Evolutionary conservation across 1,140 invertebrate species (phyloP).

Genomic region (Pogonomyrmex californicus): DNA sequence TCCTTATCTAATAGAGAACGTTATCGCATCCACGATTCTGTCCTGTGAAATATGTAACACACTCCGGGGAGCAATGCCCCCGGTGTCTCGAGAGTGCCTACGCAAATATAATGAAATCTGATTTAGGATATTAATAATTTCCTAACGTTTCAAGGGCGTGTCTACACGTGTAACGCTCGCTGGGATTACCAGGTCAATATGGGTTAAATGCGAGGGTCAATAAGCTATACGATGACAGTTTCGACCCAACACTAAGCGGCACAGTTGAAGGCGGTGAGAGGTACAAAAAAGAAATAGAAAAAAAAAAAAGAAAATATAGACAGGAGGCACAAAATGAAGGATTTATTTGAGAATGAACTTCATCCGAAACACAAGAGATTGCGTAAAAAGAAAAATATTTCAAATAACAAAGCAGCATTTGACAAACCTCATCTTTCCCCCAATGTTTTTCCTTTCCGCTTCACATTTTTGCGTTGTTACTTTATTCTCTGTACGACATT

Average conservation of each 20-base stretch:
- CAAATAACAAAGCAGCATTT: neutral
- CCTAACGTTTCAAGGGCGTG: constrained; percentile 50
- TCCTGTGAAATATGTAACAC: constrained; percentile 10
- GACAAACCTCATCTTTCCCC: neutral
- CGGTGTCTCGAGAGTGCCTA: constrained; percentile 4
- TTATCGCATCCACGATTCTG: neutral
- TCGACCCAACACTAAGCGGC: constrained; percentile 31
- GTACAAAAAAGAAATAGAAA: constrained; percentile 23
- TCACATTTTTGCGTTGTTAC: neutral
- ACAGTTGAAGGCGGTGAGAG: neutral
- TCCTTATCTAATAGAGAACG: neutral
- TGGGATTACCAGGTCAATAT: constrained; percentile 51
- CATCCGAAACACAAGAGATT: neutral
- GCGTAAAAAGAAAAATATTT: neutral
- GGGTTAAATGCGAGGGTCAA: constrained; percentile 59
- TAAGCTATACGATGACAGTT: constrained; percentile 38
- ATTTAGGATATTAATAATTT: constrained; percentile 53
- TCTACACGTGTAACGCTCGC: constrained; percentile 49
- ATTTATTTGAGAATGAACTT: constrained; percentile 13
- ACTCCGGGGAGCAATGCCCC: constrained; percentile 38
- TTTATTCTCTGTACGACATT: neutral
- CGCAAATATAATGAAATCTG: constrained; percentile 51
- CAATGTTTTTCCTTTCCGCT: no score
- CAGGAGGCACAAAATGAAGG: neutral
- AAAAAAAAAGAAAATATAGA: neutral